Percentiles rank a stretch among this genome's conserved stretches.
Evolutionary conservation across 2,797 vertebrate species (phyloP).

Genomic region (Crenuchus spilurus): DNA sequence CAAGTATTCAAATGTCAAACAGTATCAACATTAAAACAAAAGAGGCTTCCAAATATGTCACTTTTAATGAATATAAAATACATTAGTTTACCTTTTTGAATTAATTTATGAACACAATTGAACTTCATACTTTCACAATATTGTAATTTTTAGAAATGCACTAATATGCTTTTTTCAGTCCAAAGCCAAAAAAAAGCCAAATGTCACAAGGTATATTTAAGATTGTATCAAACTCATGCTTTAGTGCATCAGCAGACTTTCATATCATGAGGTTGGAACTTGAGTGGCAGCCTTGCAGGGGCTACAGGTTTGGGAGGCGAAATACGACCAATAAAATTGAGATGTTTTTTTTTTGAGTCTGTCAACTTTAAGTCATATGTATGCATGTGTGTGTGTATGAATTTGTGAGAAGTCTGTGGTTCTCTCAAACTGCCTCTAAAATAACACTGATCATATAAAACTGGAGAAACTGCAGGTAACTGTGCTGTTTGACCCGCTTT

Average conservation of each 20-base stretch:
- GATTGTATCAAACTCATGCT: not conserved
- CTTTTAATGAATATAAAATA: too few species aligned
- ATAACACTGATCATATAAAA: constrained; percentile 58
- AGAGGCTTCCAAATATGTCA: too few species aligned
- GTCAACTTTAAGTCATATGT: constrained; percentile 4
- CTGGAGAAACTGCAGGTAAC: constrained; percentile 46
- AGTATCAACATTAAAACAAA: too few species aligned
- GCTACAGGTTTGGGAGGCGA: constrained; percentile 30
- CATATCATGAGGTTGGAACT: not conserved
- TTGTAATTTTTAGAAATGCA: too few species aligned
- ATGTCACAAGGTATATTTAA: not conserved
- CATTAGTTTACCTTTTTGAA: too few species aligned
- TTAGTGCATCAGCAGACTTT: not conserved
- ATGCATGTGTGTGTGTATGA: not conserved
- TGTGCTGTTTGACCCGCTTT: constrained; percentile 21
- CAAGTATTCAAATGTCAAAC: too few species aligned
- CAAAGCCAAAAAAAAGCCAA: constrained; percentile 6
- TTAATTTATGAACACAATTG: too few species aligned
- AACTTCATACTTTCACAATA: too few species aligned
- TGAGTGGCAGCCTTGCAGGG: not conserved
- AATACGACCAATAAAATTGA: constrained; percentile 22
- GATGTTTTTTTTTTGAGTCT: not conserved
- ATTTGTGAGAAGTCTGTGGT: constrained; percentile 33
- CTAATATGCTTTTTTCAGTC: constrained; percentile 19
- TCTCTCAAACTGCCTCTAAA: constrained; percentile 38